Evolutionary conservation across 2,888 invertebrate species (phyloP), one percentile per base, ranked within the genome.

Genomic region (Phyto melanocephala): DNA sequence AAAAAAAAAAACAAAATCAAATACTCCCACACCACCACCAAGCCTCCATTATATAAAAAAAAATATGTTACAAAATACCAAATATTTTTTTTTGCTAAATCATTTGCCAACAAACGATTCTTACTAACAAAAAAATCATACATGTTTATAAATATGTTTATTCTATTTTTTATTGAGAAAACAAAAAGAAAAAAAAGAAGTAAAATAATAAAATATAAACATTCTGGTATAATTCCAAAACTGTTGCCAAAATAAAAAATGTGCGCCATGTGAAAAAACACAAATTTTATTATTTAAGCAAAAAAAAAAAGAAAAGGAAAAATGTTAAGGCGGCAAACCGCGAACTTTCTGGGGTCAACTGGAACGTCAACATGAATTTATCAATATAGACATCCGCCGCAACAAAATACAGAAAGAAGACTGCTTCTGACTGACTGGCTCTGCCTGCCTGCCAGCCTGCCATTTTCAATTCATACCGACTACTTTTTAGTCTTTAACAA

Each of bases 371-470:
- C 72, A 80, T 72, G 86, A 86, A 86, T 89, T 89, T 89, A 89
- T 89, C 88, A 89, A 88, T 87, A 89, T 87, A 87, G 86, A 86
- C 87, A 86, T 84, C 74, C 85, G 81, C 75, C 77, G 74, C 75
- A 82, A 79, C 65, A 79, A 71, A 52, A 74, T 81, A 76, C 47
- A 70, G 58, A 72, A 56, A 50, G 37, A 62, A 75, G 62, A 60
- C 42, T 79, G 65, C 65, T 35, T 78, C 54, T 71, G 42, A 72
- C 72, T 70, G 77, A 62, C 67, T 65, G 40, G 54, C 58, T n/a
- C n/a, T n/a, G n/a, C n/a, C n/a, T 75, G 63, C 45, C 54, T 45
- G 62, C 54, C 42, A 52, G 60, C 50, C 47, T 79, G 42, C 50
- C 58, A 71, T 24, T 45, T 68, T 50, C 63, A 68, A 37, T 68